Conservation (phyloP, 2,888 invertebrate genomes). For the Trichopoda pennipes region DNA sequence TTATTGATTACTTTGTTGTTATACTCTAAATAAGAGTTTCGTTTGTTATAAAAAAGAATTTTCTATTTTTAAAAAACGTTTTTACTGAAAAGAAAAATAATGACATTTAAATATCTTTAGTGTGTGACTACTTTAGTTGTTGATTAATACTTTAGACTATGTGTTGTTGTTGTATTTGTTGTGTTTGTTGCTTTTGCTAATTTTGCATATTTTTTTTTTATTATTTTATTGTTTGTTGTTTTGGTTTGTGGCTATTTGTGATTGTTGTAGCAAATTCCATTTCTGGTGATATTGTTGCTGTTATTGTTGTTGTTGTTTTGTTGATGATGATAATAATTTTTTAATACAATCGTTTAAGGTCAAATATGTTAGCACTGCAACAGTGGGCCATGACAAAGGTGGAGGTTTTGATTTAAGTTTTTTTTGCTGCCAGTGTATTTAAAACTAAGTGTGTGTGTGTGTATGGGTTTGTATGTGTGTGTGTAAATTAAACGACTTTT, state of each 20-base stretch:
- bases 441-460: neutral
- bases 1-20: too few species aligned
- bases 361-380: slow-evolving; percentile 58
- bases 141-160: neutral
- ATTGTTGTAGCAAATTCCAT: too few species aligned
- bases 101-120: too few species aligned
- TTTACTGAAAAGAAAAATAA: too few species aligned
- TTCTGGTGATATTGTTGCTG: neutral
- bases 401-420: neutral
- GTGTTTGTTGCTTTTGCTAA: slow-evolving; percentile 3
- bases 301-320: slow-evolving; percentile 3
- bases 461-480: neutral
- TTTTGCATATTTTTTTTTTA: too few species aligned
- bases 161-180: neutral
- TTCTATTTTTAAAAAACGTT: too few species aligned
- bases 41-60: too few species aligned
- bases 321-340: slow-evolving; percentile 13
- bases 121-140: neutral
- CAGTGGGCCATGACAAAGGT: slow-evolving; percentile 39
- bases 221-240: neutral
- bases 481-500: neutral
- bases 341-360: slow-evolving; percentile 57
- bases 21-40: too few species aligned
- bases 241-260: neutral
- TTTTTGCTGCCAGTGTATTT: neutral